Conservation (phyloP, 2,888 invertebrate genomes). For the Ceraclea dissimilis region DNA sequence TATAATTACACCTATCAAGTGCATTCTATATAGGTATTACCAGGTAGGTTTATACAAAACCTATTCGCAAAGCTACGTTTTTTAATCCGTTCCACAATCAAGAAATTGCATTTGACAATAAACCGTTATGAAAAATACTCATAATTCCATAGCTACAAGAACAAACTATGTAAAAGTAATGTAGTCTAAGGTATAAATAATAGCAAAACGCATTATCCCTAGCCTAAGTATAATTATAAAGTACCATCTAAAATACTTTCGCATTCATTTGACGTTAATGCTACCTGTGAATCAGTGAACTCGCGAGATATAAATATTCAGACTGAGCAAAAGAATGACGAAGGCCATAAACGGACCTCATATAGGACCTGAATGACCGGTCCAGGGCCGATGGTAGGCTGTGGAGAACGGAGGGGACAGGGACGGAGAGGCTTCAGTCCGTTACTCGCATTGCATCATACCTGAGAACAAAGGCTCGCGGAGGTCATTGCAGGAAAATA, state of each 20-base stretch:
- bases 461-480: not conserved
- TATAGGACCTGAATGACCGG: conserved; percentile 4
- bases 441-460: conserved; percentile 1
- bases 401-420: not conserved
- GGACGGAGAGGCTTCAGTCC: not conserved
- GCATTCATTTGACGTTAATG: conserved; percentile 7
- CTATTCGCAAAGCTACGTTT: no score
- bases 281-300: conserved; percentile 3
- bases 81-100: no score
- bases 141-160: no score
- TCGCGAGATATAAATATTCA: conserved; percentile 3
- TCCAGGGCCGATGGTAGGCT: not conserved
- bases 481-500: not conserved
- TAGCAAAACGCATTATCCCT: no score
- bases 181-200: no score
- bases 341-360: conserved; percentile 8
- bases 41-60: no score
- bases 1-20: not conserved
- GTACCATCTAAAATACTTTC: conserved; percentile 10
- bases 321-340: not conserved
- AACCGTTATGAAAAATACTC: no score
- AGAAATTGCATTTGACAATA: no score
- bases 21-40: not conserved
- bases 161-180: no score
- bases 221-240: no score